These are phyloP conservation scores for Psilopsiagon aymara DNA, from an alignment of 2,113 vertebrate species.

Conservation along the genomic window DNA sequence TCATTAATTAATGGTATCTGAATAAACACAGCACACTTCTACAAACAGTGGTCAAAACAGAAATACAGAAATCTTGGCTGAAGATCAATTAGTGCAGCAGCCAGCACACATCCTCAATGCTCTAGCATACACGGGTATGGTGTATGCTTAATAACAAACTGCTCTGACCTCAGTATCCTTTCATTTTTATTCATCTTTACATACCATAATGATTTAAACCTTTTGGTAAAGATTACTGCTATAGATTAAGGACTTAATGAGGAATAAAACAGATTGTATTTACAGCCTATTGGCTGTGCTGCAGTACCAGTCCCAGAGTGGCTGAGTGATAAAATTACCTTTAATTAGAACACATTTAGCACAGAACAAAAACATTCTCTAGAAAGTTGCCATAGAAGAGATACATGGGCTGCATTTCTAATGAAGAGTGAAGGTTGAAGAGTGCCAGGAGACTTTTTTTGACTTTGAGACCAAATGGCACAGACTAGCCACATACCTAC, in stretches of 20 bases:
- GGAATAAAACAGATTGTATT: neutral
- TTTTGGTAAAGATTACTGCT: neutral
- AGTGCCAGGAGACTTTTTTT: neutral
- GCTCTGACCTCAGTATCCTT: neutral
- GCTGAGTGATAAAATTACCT: neutral
- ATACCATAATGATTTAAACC: neutral
- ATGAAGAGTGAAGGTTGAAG: neutral
- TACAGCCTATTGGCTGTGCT: neutral
- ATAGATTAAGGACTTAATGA: neutral
- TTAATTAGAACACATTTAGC: neutral
- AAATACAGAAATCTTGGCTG: neutral
- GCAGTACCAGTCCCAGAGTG: neutral
- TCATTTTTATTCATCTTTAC: neutral
- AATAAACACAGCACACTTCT: neutral
- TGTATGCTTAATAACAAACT: neutral
- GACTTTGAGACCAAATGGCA: neutral
- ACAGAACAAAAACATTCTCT: neutral
- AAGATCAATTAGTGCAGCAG: neutral
- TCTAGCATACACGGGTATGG: neutral
- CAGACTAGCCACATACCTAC: neutral
- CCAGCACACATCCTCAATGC: neutral
- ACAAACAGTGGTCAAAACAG: neutral
- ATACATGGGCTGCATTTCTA: neutral
- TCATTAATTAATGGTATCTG: neutral
- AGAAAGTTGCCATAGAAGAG: neutral